phyloP scores from a whole-genome alignment of 35 echinoderm and acorn worm genomes.

The Antedon bifida region DNA sequence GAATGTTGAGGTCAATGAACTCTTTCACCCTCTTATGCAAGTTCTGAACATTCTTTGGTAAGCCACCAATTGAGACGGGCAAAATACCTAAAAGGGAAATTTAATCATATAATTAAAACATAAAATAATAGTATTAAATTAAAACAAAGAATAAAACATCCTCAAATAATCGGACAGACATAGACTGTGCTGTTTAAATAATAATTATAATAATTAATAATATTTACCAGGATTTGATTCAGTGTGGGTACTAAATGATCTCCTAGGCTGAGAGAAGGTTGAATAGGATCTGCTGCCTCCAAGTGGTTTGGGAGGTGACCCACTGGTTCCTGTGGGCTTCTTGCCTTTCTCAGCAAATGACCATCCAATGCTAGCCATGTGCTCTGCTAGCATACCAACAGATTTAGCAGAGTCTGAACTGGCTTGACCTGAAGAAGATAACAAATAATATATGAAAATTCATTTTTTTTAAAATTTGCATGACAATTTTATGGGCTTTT shows the following conservation, averaged over 20 bases:
- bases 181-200: no score
- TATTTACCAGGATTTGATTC: neutral
- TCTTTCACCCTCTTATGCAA: constrained; percentile 45
- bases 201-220: neutral
- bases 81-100: constrained; percentile 44
- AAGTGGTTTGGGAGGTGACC: neutral
- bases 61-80: constrained; percentile 16
- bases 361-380: constrained; percentile 55
- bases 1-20: constrained; percentile 53
- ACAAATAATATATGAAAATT: neutral
- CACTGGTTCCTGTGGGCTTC: neutral
- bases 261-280: constrained; percentile 23
- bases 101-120: neutral
- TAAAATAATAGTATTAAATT: no score
- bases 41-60: constrained; percentile 60
- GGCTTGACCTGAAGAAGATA: constrained; percentile 75
- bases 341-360: constrained; percentile 34
- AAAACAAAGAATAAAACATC: no score
- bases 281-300: constrained; percentile 35
- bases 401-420: constrained; percentile 47
- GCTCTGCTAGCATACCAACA: constrained; percentile 49
- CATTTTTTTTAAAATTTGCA: no score
- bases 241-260: constrained; percentile 31
- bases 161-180: no score
- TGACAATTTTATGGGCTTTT: no score